Conservation (phyloP, 2,797 vertebrate genomes). For the Sylvilagus floridanus region DNA sequence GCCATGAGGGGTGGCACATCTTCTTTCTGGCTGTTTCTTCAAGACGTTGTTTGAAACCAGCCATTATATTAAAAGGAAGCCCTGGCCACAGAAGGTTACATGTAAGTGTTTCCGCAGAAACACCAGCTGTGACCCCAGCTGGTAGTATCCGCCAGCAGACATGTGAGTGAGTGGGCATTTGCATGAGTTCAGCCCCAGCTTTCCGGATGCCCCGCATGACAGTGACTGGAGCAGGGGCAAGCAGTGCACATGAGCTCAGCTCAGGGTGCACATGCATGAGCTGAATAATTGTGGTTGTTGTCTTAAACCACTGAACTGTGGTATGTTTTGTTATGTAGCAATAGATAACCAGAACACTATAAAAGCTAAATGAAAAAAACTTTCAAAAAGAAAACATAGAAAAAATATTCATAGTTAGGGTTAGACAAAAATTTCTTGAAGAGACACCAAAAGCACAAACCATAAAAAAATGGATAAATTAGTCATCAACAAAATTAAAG, state of each 20-base stretch:
- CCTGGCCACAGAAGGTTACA: background rate
- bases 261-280: slow-evolving; percentile 16
- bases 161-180: background rate
- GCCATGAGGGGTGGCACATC: background rate
- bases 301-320: slow-evolving; percentile 32
- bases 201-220: background rate
- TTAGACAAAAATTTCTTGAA: slow-evolving; percentile 19
- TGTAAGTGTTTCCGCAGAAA: background rate
- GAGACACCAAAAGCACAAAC: background rate
- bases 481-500: background rate
- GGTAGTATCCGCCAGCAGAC: background rate
- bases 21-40: background rate
- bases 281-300: background rate
- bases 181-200: background rate
- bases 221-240: background rate
- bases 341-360: background rate
- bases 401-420: slow-evolving; percentile 19
- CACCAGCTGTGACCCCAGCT: background rate
- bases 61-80: background rate
- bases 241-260: background rate
- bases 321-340: slow-evolving; percentile 13
- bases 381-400: slow-evolving; percentile 16
- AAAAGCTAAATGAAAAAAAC: slow-evolving; percentile 22
- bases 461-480: background rate
- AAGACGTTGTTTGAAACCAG: slow-evolving; percentile 19